Base-by-base conservation (phyloP, 2,113 vertebrate genomes). In the Nipponia nippon region DNA sequence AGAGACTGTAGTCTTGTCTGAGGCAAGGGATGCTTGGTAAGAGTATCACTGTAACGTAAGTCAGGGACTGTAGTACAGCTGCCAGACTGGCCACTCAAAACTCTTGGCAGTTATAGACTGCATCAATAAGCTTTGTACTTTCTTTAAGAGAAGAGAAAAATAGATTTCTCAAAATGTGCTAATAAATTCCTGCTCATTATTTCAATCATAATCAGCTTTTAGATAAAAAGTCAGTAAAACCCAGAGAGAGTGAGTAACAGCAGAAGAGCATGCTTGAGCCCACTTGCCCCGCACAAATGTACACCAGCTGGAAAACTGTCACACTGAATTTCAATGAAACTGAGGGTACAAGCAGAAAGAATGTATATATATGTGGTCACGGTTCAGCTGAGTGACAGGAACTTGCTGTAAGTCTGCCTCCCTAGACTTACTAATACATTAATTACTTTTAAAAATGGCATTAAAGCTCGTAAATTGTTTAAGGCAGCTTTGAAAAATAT, bases 401-500 rank as follows among this genome's bases (percentile, higher is more conserved):
- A 53, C 87, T 81, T 87, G 80, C 29, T 81, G 7, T 62, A 81
- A 58, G 17, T 46, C 59, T 93, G 55, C 46, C 50, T 82, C 47
- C 38, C 20, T 34, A 55, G 42, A 69, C 34, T 87, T 79, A 67
- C 2, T 90, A 79, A 94, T 46, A 52, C 34, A 72, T 72, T 56
- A 76, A 83, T 66, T 91, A 80, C 44, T 70, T 76, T 46, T 1
- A 0, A 83, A 91, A 94, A 81, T 49, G 36, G 17, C 42, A 80
- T 70, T 92, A 53, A 90, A 77, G 34, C 25, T 77, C 19, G 3
- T 77, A 46, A 85, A 78, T 86, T 53, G 42, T 82, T 87, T 90
- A 92, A 70, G 67, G 56, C 55, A 88, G 40, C 20, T 93, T 70
- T 86, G 76, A 95, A 88, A 93, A 96, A 20, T 80, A 77, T 47